Evolutionary conservation across 2,888 invertebrate genomes (phyloP), one percentile per base, ranked within the genome.

Genomic region (Hydriomena furcata): DNA sequence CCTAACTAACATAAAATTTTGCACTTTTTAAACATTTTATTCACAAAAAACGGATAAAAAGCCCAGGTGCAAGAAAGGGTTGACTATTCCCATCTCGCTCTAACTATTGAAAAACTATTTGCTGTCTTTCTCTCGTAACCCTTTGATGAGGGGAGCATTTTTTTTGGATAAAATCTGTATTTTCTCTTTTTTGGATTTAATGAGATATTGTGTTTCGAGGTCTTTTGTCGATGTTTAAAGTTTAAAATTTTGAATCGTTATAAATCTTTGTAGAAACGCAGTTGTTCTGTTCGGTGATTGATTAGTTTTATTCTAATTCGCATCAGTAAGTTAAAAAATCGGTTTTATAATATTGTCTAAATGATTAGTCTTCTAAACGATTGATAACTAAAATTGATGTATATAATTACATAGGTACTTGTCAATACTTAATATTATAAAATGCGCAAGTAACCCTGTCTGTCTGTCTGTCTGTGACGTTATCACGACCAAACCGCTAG

Each of bases 11-110:
- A 78, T 58, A 65, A 79, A 84, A 86, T 82, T 85, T 87, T 82
- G 87, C 89, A 88, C 83, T 82, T 87, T 89, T 87, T 82, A 63
- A 82, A 84, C 78, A 82, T 80, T 41, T 65, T 66, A 76, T 71
- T 76, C 76, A 82, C 80, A 85, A 84, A 77, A 68, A 69, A 63
- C 37, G 44, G 10, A 65, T 52, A 82, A 84, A 82, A 66, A 55
- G 73, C 75, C 89, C 89, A 90, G 89, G 86, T 89, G 89, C 83
- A 66, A 71, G 63, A 84, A 90, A 89, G 89, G 89, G 89, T 89
- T 90, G 71, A 73, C 3, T 66, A 53, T 38, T 1, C 12, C 63
- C 24, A 8, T 84, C 82, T 46, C 69, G 62, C 56, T 84, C 71
- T 65, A 40, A 41, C 68, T 17, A 38, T 60, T 58, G 21, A 24